These are phyloP conservation scores for Drosophila littoralis DNA, from an alignment of 1,140 invertebrate species.

Conservation along the genomic window DNA sequence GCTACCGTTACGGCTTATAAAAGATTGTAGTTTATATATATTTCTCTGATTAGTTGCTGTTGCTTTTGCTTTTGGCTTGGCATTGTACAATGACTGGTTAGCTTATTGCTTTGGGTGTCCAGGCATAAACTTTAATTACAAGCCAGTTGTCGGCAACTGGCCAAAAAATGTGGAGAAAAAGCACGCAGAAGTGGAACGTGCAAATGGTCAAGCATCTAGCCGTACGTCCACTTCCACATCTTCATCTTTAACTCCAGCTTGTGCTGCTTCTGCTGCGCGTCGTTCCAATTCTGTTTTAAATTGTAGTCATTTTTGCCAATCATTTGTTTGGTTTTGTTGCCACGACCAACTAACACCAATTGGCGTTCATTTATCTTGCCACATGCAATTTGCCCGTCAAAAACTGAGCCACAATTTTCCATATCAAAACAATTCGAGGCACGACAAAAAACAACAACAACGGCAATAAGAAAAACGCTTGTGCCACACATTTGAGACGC, in stretches of 20 bases:
- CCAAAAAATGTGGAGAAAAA: neutral
- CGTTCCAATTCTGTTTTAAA: conserved; percentile 43
- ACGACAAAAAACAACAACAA: conserved; percentile 5
- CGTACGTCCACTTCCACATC: neutral
- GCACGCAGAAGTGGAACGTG: conserved; percentile 58
- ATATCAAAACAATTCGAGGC: conserved; percentile 19
- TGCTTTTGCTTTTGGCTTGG: conserved; percentile 46
- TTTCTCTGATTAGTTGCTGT: conserved; percentile 17
- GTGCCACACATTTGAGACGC: conserved; percentile 41
- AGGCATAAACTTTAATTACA: conserved; percentile 59
- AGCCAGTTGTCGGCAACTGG: conserved; percentile 1
- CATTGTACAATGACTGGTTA: conserved; percentile 72
- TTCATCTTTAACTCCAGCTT: neutral
- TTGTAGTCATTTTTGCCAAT: conserved; percentile 65
- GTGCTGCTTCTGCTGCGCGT: conserved; percentile 32
- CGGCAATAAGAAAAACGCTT: conserved; percentile 11
- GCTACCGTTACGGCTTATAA: conserved; percentile 72
- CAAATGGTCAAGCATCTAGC: conserved; percentile 34
- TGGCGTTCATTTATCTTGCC: conserved; percentile 76
- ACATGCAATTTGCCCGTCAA: conserved; percentile 77
- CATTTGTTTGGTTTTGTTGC: conserved; percentile 50
- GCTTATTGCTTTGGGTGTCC: conserved; percentile 54
- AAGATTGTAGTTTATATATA: conserved; percentile 24
- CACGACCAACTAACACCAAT: conserved; percentile 77
- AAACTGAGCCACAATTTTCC: conserved; percentile 35